Evolutionary conservation across 2,797 vertebrate genomes (phyloP).

Genomic region (Acanthornis magna): DNA sequence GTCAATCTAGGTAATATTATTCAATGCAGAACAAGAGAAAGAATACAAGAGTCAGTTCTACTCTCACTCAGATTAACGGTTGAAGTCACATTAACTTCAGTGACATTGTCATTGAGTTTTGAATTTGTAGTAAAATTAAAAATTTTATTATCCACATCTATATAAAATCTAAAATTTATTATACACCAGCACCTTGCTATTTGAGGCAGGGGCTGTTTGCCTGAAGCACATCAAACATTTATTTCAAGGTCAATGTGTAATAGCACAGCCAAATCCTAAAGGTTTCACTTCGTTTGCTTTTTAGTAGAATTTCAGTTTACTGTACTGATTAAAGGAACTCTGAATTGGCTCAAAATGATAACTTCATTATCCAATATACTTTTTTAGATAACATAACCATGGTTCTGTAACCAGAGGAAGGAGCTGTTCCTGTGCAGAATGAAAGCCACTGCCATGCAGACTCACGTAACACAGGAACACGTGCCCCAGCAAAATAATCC

Average conservation of each 20-base stretch:
- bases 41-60: neutral
- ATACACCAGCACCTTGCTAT: neutral
- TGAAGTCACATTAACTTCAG: neutral
- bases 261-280: neutral
- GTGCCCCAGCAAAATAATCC: neutral
- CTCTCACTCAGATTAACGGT: neutral
- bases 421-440: neutral
- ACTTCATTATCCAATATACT: neutral
- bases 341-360: neutral
- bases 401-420: neutral
- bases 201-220: neutral
- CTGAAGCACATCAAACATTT: neutral
- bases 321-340: neutral
- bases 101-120: neutral
- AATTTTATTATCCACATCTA: neutral
- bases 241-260: neutral
- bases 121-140: neutral
- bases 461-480: neutral
- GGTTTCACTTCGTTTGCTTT: neutral
- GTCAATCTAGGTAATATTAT: neutral
- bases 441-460: neutral
- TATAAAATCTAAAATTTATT: neutral
- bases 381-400: neutral
- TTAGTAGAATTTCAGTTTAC: neutral
- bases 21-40: neutral